Conservation (phyloP, 2,797 vertebrate genomes). For the Taeniopygia guttata region DNA sequence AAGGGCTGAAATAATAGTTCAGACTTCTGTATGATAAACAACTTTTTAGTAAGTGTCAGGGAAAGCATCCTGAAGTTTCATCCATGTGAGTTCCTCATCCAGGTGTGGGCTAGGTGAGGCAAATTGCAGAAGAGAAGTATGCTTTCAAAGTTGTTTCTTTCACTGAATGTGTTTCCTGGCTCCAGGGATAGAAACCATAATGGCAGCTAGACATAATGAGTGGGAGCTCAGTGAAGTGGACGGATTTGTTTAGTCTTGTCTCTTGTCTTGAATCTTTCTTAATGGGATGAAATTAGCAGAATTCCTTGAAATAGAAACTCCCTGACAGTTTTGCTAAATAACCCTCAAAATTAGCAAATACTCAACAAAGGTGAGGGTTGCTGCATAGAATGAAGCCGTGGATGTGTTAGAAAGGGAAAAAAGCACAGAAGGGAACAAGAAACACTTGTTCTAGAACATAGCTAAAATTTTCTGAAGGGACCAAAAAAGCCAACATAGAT, state of each 20-base stretch:
- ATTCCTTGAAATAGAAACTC: neutral
- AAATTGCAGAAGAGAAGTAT: neutral
- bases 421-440: accelerated
- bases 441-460: neutral
- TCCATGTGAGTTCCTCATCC: neutral
- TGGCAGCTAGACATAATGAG: neutral
- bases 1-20: neutral
- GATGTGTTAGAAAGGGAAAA: neutral
- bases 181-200: conserved; percentile 1
- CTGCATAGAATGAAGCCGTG: neutral
- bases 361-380: neutral
- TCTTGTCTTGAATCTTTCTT: conserved; percentile 26
- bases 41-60: neutral
- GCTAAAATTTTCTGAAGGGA: neutral
- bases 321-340: neutral
- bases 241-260: conserved; percentile 31
- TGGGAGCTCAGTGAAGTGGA: neutral
- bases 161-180: neutral
- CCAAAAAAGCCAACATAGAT: neutral
- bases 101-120: neutral
- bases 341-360: neutral
- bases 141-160: neutral
- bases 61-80: neutral
- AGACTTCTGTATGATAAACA: neutral
- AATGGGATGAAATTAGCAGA: conserved; percentile 24